These are phyloP conservation scores for Chaetogeoica ovagalla DNA, from an alignment of 2,888 invertebrate species.

Conservation along the genomic window DNA sequence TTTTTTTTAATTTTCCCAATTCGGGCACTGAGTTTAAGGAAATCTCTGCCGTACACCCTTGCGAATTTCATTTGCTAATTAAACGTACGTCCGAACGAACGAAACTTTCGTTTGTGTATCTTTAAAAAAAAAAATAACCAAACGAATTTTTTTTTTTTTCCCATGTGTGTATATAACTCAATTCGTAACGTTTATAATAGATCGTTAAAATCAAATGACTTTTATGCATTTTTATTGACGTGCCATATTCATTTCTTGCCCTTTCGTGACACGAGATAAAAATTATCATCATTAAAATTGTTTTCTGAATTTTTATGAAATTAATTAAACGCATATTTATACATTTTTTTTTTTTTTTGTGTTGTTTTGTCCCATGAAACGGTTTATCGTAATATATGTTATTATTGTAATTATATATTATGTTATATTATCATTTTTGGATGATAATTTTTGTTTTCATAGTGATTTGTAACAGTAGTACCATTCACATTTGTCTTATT, in stretches of 20 bases:
- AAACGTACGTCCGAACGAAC: no score
- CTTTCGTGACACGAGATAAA: slow-evolving; percentile 22
- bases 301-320: slow-evolving; percentile 16
- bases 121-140: no score
- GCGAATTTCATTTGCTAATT: no score
- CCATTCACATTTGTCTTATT: not conserved
- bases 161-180: no score
- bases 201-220: not conserved
- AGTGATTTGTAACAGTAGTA: not conserved
- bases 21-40: no score
- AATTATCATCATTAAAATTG: slow-evolving; percentile 25
- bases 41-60: no score
- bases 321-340: not conserved
- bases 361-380: not conserved
- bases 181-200: no score
- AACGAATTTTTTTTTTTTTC: no score
- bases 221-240: not conserved
- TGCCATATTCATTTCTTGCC: not conserved
- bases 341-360: not conserved
- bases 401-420: not conserved
- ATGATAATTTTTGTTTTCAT: not conserved
- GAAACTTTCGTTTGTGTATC: no score
- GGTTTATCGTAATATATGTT: not conserved
- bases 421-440: not conserved
- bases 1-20: no score